phyloP scores from a whole-genome alignment of 2,113 vertebrate genomes.

The Misgurnus mizolepis region DNA sequence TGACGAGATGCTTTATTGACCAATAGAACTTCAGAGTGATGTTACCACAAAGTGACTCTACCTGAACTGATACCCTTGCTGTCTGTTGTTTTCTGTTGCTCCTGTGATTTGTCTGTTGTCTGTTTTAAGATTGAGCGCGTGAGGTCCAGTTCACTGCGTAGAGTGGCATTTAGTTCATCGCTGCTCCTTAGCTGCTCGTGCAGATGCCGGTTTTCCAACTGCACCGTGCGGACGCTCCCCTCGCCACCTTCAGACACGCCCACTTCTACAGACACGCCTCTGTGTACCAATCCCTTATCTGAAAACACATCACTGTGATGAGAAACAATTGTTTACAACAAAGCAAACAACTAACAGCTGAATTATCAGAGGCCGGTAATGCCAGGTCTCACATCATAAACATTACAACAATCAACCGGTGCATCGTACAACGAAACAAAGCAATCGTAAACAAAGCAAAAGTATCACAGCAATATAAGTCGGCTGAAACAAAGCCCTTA shows the following conservation, averaged over 20 bases:
- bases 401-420: too few species aligned
- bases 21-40: too few species aligned
- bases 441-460: too few species aligned
- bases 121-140: constrained; percentile 72
- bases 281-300: constrained; percentile 13
- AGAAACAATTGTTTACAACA: neutral
- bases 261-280: constrained; percentile 51
- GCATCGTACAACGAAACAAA: too few species aligned
- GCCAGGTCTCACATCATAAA: too few species aligned
- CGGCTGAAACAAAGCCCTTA: too few species aligned
- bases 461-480: too few species aligned
- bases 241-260: constrained; percentile 13
- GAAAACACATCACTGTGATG: constrained; percentile 9
- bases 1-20: too few species aligned
- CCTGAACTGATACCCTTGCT: constrained; percentile 63
- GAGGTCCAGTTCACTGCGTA: constrained; percentile 75
- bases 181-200: constrained; percentile 73
- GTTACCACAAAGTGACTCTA: constrained; percentile 13
- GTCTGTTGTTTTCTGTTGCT: neutral
- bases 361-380: neutral
- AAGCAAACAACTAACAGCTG: neutral
- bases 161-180: constrained; percentile 71
- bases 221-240: constrained; percentile 51
- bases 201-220: constrained; percentile 70
- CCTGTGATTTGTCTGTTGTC: neutral